Evolutionary conservation across 2,113 vertebrate genomes (phyloP).

Genomic region (Euleptes europaea): DNA sequence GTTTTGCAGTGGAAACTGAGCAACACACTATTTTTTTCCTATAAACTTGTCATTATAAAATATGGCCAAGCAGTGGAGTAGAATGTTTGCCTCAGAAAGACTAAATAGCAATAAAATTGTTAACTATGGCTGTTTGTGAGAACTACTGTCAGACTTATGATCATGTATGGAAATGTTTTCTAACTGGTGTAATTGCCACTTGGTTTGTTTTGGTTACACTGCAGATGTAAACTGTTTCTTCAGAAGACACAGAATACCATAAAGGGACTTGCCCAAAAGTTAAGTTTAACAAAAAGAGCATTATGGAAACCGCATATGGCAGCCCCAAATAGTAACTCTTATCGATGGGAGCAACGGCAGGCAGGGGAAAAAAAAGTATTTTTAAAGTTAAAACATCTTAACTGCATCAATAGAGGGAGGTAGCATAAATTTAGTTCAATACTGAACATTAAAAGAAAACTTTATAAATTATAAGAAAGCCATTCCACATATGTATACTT

Average conservation of each 20-base stretch:
- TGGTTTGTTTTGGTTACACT: constrained; percentile 27
- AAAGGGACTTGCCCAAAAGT: constrained; percentile 24
- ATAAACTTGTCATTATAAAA: constrained; percentile 56
- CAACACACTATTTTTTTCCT: constrained; percentile 41
- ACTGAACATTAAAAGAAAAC: background rate
- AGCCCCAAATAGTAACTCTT: background rate
- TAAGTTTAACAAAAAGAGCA: constrained; percentile 2
- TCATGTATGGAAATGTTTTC: constrained; percentile 65
- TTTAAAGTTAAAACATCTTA: background rate
- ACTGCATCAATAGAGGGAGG: background rate
- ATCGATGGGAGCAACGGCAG: background rate
- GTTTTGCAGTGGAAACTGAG: constrained; percentile 45
- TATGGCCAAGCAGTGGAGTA: constrained; percentile 40
- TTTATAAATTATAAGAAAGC: background rate
- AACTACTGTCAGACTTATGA: constrained; percentile 54
- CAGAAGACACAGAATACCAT: constrained; percentile 23
- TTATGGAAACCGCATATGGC: background rate
- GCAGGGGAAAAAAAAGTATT: background rate
- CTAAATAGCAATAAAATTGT: constrained; percentile 51
- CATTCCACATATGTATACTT: background rate
- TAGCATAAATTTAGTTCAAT: background rate
- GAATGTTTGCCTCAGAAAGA: constrained; percentile 47
- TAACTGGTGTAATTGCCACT: constrained; percentile 43
- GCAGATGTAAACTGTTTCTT: constrained; percentile 29
- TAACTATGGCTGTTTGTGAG: constrained; percentile 47